Evolutionary conservation across 2,113 vertebrate species (phyloP).

Genomic region (Lepus americanus): DNA sequence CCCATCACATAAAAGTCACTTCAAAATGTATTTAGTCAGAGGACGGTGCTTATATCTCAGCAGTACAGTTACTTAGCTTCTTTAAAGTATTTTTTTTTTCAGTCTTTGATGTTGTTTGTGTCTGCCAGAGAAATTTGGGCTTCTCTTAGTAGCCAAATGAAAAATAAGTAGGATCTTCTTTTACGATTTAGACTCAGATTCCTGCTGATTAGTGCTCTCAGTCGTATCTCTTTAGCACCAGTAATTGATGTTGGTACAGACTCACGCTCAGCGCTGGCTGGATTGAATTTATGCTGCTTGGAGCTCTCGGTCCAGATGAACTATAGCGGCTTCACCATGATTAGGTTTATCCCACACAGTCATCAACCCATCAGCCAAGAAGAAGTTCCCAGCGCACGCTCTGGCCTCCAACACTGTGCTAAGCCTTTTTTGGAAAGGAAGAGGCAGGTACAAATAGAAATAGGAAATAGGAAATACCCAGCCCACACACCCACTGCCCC

Average conservation of each 20-base stretch:
- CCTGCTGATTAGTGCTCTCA: not conserved
- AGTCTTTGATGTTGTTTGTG: not conserved
- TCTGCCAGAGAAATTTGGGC: constrained; percentile 14
- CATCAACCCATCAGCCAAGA: constrained; percentile 26
- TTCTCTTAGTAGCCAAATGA: constrained; percentile 13
- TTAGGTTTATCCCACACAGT: not conserved
- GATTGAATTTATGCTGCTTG: constrained; percentile 17
- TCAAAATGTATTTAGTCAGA: not conserved
- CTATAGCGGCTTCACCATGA: not conserved
- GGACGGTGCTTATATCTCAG: not conserved
- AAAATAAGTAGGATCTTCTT: constrained; percentile 19
- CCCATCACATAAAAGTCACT: not conserved
- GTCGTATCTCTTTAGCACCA: constrained; percentile 28
- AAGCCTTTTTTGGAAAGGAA: not conserved
- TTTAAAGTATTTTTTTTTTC: not conserved
- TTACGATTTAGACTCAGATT: constrained; percentile 9
- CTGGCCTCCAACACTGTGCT: not conserved
- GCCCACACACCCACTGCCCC: too few species aligned
- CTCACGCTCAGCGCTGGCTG: not conserved
- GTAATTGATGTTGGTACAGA: not conserved
- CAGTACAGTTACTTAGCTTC: not conserved
- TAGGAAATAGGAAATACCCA: not conserved
- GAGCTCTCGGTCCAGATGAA: not conserved
- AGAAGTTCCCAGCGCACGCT: constrained; percentile 7
- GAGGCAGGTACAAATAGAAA: not conserved